A percentile compares a stretch with the other conserved stretches of the same genome.
Conservation (phyloP, 2,888 invertebrate species). For the Drosophila eohydei region DNA sequence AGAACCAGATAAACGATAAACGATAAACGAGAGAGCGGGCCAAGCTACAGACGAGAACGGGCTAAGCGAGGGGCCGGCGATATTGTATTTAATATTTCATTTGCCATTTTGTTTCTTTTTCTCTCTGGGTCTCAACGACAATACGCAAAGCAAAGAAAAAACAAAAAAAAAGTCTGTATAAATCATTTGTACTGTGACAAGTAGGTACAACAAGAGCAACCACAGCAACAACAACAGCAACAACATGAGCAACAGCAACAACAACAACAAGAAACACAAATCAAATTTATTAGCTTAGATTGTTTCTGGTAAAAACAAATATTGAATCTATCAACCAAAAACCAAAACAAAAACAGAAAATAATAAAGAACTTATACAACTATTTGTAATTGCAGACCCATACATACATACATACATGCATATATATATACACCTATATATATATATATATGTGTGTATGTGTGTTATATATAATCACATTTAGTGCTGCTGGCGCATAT, state of each 20-base stretch:
- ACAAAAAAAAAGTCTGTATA: constrained; percentile 45
- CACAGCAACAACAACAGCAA: constrained; percentile 20
- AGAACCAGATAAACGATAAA: neutral
- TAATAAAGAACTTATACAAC: constrained; percentile 38
- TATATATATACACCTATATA: neutral
- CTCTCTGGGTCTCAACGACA: constrained; percentile 48
- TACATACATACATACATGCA: neutral
- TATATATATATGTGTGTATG: neutral
- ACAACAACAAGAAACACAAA: constrained; percentile 8
- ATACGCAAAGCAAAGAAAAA: constrained; percentile 43
- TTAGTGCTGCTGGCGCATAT: constrained; percentile 56
- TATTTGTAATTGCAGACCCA: constrained; percentile 62
- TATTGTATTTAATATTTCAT: constrained; percentile 59
- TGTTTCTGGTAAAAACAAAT: constrained; percentile 64
- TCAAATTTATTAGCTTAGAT: constrained; percentile 58
- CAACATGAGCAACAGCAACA: constrained; percentile 23
- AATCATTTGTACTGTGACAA: constrained; percentile 71
- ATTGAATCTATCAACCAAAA: constrained; percentile 44
- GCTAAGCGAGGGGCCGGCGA: constrained; percentile 41
- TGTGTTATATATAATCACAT: constrained; percentile 36
- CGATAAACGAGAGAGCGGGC: constrained; percentile 3
- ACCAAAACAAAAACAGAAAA: constrained; percentile 21
- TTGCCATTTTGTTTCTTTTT: constrained; percentile 56
- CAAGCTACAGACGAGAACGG: constrained; percentile 22
- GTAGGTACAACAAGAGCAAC: constrained; percentile 69